Evolutionary conservation across 2,888 invertebrate genomes (phyloP).

Genomic region (Diplolepis rosae): DNA sequence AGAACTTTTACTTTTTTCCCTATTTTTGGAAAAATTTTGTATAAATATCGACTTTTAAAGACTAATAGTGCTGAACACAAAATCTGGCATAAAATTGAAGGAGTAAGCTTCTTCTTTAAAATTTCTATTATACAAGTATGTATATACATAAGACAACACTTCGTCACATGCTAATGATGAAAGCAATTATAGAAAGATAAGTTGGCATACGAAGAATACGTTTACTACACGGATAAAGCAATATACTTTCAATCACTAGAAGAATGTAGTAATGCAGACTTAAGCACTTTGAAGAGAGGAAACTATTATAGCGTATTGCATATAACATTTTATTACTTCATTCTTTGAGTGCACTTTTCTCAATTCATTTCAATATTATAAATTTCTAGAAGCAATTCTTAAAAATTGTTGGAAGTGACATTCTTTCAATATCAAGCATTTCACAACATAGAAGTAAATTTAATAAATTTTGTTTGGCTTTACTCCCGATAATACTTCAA

Average conservation of each 20-base stretch:
- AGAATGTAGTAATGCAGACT: background rate
- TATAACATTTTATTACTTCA: conserved; percentile 18
- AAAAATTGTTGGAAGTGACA: background rate
- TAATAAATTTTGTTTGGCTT: too few species aligned
- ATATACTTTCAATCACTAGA: background rate
- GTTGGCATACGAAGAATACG: conserved; percentile 10
- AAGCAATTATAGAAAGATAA: conserved; percentile 21
- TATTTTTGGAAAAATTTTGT: too few species aligned
- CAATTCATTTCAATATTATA: background rate
- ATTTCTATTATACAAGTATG: conserved; percentile 5
- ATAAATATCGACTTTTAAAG: background rate
- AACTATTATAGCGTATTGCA: background rate
- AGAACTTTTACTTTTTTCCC: too few species aligned
- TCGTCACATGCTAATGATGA: background rate
- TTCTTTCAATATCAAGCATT: too few species aligned
- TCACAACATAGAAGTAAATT: too few species aligned
- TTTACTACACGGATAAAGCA: conserved; percentile 10
- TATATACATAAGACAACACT: background rate
- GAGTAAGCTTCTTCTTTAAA: background rate
- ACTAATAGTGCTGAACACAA: background rate
- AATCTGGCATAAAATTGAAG: background rate
- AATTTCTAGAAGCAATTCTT: background rate
- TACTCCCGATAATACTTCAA: too few species aligned
- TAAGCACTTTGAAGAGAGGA: background rate
- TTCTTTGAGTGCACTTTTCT: conserved; percentile 2